A percentile compares a stretch with the other conserved stretches of the same genome.
Conservation (phyloP, 2,113 vertebrate species). For the Solea senegalensis region DNA sequence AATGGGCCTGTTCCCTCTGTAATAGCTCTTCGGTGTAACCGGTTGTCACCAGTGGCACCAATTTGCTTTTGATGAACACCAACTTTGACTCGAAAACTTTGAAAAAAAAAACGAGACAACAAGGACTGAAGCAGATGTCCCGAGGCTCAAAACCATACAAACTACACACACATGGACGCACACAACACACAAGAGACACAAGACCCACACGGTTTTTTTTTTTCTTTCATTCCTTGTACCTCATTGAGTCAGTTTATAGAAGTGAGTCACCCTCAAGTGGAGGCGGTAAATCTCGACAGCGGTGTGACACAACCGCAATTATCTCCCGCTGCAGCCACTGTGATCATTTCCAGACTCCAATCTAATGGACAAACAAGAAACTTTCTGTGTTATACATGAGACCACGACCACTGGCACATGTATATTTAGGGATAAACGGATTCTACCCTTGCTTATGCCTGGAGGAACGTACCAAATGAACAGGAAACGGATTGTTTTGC, state of each 20-base stretch:
- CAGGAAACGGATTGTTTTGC: too few relatives aligned
- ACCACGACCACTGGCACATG: background rate
- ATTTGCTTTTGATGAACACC: slow-evolving; percentile 21
- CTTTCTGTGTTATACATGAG: background rate
- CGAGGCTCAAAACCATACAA: background rate
- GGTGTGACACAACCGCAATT: slow-evolving; percentile 48
- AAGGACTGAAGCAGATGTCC: background rate
- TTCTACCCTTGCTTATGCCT: background rate
- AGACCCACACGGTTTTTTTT: background rate
- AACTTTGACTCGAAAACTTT: background rate
- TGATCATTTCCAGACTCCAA: background rate
- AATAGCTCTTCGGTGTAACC: slow-evolving; percentile 10
- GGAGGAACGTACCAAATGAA: too few relatives aligned
- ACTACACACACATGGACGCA: background rate
- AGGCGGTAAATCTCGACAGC: slow-evolving; percentile 50
- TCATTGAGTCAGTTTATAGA: slow-evolving; percentile 42
- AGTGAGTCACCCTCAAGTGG: slow-evolving; percentile 60
- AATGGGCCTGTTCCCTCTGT: background rate
- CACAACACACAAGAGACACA: background rate
- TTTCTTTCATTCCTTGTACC: background rate
- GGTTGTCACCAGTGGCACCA: slow-evolving; percentile 6
- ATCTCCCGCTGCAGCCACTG: slow-evolving; percentile 23
- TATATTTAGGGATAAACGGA: background rate
- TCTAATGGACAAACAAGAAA: background rate
- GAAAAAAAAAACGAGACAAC: background rate